Base-by-base conservation (phyloP, 2,888 invertebrate species). In the Drosophila percnosoma region DNA sequence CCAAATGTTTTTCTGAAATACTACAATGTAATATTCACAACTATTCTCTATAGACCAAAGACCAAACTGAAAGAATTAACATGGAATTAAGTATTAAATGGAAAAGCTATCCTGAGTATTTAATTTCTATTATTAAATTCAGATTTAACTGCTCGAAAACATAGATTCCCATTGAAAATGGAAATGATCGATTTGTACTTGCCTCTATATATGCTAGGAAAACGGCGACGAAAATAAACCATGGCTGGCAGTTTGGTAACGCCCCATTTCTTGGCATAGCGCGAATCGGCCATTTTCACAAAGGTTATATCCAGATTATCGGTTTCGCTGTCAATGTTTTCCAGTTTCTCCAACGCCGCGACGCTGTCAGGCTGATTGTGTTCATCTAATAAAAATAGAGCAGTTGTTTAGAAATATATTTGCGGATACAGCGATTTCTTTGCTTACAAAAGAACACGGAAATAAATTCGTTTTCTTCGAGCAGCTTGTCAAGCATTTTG, bases 371-470 rank as follows among this genome's bases (percentile, higher is more conserved):
- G 95, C 73, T 95, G 95, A 81, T 97, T 96, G 77, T 96, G 95
- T 90, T 98, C 97, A 93, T 97, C 98, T 98, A 83, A n/a, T 5
- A 31, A 34, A 0, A n/a, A 18, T 8, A 24, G 0, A 21, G 1
- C 1, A 33, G 13, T 27, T 0, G 38, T 11, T 33, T 15, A 15
- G 21, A 21, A 18, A 48, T 4, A 4, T n/a, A 8, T 62, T 24
- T n/a, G 5, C 5, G 13, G 1, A 21, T 15, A 1, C 7, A 18
- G 6, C 15, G 13, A 11, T 51, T 29, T 13, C 0, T 29, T 0
- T 75, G 95, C 97, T 96, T 94, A 99, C 98, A 99, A 93, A 99
- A 99, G 92, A 97, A 98, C 62, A 99, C 98, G 8, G 98, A 97
- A 58, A 99, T 94, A 91, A 98, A 99, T 94, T 98, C 98, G 89